Percentiles rank a stretch among this genome's conserved stretches.
phyloP scores from a whole-genome alignment of 2,113 vertebrate species.

The Toxotes chatareus region DNA sequence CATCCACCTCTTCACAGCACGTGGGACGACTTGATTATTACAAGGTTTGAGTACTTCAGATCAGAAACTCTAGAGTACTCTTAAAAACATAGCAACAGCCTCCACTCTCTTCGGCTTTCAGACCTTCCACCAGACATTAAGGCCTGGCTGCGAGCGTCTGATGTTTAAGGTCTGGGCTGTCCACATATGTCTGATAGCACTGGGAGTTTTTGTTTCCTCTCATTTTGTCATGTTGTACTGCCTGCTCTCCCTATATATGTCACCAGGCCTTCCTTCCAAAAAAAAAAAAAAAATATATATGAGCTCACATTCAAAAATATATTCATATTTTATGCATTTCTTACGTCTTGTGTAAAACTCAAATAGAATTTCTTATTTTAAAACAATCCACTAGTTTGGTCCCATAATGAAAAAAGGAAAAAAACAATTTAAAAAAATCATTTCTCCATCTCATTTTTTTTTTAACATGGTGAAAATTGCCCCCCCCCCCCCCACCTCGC shows the following conservation, averaged over 20 bases:
- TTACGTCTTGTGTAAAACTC: constrained; percentile 57
- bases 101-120: background rate
- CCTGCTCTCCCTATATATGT: background rate
- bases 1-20: background rate
- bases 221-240: background rate
- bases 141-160: background rate
- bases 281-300: constrained; percentile 7
- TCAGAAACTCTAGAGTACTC: background rate
- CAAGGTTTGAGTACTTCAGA: background rate
- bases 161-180: background rate
- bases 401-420: constrained; percentile 26
- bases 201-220: background rate
- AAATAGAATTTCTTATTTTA: constrained; percentile 23
- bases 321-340: constrained; percentile 62
- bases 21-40: background rate
- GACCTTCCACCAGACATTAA: background rate
- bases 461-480: background rate
- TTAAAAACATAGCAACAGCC: background rate
- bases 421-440: background rate
- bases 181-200: background rate
- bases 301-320: constrained; percentile 57
- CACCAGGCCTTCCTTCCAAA: constrained; percentile 1
- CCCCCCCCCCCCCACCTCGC: background rate
- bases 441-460: constrained; percentile 24
- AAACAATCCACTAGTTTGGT: constrained; percentile 32